Base-by-base conservation (phyloP, 2,888 invertebrate genomes). In the Calameuta idolon region DNA sequence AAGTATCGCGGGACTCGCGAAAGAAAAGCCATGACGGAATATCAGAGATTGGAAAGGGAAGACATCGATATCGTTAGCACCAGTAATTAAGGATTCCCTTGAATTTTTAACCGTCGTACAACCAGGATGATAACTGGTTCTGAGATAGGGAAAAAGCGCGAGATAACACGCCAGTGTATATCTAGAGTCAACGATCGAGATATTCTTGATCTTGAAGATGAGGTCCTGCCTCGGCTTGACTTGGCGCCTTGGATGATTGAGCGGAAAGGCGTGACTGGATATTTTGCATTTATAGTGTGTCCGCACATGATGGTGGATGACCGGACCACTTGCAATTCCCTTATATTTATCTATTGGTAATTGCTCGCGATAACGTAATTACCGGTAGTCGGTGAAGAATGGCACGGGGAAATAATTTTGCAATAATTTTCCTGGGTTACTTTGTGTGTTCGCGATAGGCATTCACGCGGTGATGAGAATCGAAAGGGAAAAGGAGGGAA, bases 401-500 rank as follows among this genome's bases (percentile, higher is more conserved):
- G 75, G 35, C 69, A 76, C 75, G 79, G 79, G 77, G 69, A 68
- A 77, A 76, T 79, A 76, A 81, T 81, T 83, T 82, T 37, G 79
- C 77, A 79, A 79, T 1, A 34, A 30, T 79, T 80, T 75, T 71
- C 4, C 75, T 76, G 75, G 69, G 40, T 77, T 71, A 75, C 75
- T 77, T 15, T 34, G 12, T 71, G 23, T 1, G 5, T 23, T 55
- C 55, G 5, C 55, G 23, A 55, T 23, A 55, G 55, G 23, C 55
- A 23, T 5, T 55, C 9, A 55, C 55, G 23, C 23, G 55, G 55
- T 23, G 23, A 15, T 23, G 9, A 23, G 55, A 9, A 9, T 55
- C 23, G 1, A 9, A 55, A 23, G 2, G 2, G 23, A 55, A 23
- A 3, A 55, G 15, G 37, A 15, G 4, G 15, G 11, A 0, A 0